These are phyloP conservation scores for Tetramorium bicarinatum DNA, from an alignment of 2,888 invertebrate species.

Conservation along the genomic window DNA sequence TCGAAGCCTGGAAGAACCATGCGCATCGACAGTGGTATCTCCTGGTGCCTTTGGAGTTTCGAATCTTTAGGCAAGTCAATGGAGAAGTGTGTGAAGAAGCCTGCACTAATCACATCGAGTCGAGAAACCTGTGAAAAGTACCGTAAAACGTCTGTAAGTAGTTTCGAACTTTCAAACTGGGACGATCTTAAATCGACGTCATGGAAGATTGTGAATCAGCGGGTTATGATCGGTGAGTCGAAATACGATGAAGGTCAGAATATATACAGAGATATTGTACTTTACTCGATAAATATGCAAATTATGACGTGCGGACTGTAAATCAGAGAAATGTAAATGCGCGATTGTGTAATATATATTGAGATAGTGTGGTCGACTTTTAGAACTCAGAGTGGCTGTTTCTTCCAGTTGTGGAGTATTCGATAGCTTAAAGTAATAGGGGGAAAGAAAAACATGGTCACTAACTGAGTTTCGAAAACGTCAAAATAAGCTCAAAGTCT, in stretches of 20 bases:
- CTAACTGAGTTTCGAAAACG: slow-evolving; percentile 72
- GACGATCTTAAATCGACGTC: slow-evolving; percentile 58
- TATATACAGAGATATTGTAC: slow-evolving; percentile 66
- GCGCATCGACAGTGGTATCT: slow-evolving; percentile 61
- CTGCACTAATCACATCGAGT: slow-evolving; percentile 66
- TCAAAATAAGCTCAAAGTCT: slow-evolving; percentile 68
- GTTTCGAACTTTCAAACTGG: slow-evolving; percentile 55
- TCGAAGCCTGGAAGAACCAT: slow-evolving; percentile 38
- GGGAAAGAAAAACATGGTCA: slow-evolving; percentile 54
- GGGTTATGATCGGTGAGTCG: slow-evolving; percentile 55
- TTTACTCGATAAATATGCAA: slow-evolving; percentile 67
- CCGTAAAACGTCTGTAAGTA: slow-evolving; percentile 51
- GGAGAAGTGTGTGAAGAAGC: slow-evolving; percentile 50
- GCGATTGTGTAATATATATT: slow-evolving; percentile 74
- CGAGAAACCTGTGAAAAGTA: slow-evolving; percentile 62
- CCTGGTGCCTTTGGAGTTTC: slow-evolving; percentile 71
- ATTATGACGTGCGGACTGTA: slow-evolving; percentile 67
- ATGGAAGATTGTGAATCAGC: slow-evolving; percentile 48
- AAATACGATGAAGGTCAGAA: slow-evolving; percentile 61
- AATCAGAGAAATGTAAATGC: slow-evolving; percentile 69
- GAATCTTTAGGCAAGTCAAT: slow-evolving; percentile 62
- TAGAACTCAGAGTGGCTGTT: slow-evolving; percentile 72
- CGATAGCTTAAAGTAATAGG: slow-evolving; percentile 71
- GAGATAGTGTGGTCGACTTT: slow-evolving; percentile 72
- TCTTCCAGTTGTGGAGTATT: slow-evolving; percentile 75